These are phyloP conservation scores for Apolygus lucorum DNA, from an alignment of 1,140 invertebrate species.

Conservation along the genomic window DNA sequence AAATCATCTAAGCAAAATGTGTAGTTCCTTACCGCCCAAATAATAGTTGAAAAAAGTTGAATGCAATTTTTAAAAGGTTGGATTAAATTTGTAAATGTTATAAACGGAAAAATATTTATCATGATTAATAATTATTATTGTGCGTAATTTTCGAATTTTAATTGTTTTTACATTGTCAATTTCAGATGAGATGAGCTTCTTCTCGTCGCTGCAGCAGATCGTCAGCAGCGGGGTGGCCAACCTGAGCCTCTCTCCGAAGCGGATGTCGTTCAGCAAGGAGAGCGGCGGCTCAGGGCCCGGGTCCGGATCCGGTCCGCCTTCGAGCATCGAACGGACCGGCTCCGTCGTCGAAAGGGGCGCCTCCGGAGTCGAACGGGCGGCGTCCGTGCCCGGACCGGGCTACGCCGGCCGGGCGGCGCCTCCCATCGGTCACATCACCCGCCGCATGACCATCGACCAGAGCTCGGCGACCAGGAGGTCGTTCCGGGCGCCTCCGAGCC, in stretches of 20 bases:
- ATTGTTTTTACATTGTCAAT: no score
- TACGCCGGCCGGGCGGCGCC: conserved; percentile 42
- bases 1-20: no score
- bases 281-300: conserved; percentile 42
- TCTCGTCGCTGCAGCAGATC: conserved; percentile 69
- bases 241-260: conserved; percentile 62
- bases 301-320: conserved; percentile 31
- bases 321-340: conserved; percentile 24
- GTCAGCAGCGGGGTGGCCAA: conserved; percentile 68
- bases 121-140: no score
- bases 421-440: background rate
- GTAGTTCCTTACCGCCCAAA: no score
- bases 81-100: no score
- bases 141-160: no score
- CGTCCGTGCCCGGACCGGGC: conserved; percentile 35
- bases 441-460: conserved; percentile 19
- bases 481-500: conserved; percentile 34
- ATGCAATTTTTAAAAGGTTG: no score
- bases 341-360: conserved; percentile 46
- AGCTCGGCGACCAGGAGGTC: conserved; percentile 37
- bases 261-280: conserved; percentile 61
- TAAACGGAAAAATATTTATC: no score
- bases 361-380: conserved; percentile 49
- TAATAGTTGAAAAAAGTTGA: no score
- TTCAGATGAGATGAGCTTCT: conserved; percentile 60